phyloP scores from a whole-genome alignment of 2,113 vertebrate species.

The Myotis yumanensis region DNA sequence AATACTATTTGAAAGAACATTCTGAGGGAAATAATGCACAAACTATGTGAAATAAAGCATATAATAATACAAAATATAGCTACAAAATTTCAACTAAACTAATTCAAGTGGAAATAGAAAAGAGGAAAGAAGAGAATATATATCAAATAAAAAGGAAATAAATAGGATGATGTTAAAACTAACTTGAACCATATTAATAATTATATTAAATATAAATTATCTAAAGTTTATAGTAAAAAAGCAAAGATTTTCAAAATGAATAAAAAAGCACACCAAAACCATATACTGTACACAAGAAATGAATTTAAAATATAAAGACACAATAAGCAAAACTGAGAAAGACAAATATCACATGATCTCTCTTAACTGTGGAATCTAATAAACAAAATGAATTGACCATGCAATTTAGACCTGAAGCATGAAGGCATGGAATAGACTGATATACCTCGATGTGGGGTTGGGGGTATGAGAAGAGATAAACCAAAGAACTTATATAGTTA shows the following conservation, averaged over 20 bases:
- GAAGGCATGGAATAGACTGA: too few relatives aligned
- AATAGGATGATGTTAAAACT: background rate
- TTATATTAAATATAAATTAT: background rate
- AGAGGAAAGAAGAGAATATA: background rate
- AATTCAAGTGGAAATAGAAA: background rate
- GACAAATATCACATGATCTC: too few relatives aligned
- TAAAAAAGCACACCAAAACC: background rate
- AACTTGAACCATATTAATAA: background rate
- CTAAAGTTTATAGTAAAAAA: slow-evolving; percentile 35
- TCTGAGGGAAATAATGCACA: background rate
- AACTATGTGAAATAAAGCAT: slow-evolving; percentile 8
- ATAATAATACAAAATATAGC: background rate
- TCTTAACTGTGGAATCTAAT: too few relatives aligned
- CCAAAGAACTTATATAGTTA: too few relatives aligned
- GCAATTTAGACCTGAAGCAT: too few relatives aligned
- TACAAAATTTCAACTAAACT: background rate
- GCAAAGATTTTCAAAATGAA: background rate
- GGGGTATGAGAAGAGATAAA: too few relatives aligned
- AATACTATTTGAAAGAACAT: background rate
- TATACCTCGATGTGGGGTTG: too few relatives aligned
- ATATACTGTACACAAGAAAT: background rate
- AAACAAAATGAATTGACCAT: too few relatives aligned
- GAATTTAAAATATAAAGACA: slow-evolving; percentile 32
- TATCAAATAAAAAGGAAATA: background rate
- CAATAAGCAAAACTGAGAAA: too few relatives aligned